A percentile compares a stretch with the other conserved stretches of the same genome.
Conservation (phyloP, 2,888 invertebrate species). For the Drosophila nr. medialis region DNA sequence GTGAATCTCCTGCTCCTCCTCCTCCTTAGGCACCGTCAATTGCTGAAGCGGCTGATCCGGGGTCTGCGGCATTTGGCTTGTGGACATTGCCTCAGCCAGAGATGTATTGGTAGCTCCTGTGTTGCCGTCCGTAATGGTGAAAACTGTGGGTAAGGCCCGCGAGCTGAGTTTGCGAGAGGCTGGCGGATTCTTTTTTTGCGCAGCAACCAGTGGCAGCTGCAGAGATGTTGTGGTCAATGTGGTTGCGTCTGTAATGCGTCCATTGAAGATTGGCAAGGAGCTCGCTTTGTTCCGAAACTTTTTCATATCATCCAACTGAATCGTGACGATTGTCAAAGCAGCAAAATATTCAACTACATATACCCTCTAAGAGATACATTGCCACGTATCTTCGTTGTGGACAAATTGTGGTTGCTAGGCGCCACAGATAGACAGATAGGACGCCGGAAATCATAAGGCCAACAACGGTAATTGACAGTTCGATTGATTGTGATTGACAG, state of each 20-base stretch:
- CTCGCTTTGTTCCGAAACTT: slow-evolving; percentile 81
- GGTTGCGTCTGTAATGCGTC: slow-evolving; percentile 81
- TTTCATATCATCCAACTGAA: slow-evolving; percentile 67
- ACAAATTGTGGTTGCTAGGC: slow-evolving; percentile 68
- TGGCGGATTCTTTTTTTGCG: slow-evolving; percentile 11
- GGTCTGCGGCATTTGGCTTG: slow-evolving; percentile 33
- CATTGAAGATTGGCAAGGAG: slow-evolving; percentile 83
- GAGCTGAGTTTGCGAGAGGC: slow-evolving; percentile 49
- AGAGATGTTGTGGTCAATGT: slow-evolving; percentile 75
- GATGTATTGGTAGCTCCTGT: slow-evolving; percentile 52
- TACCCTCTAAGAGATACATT: slow-evolving; percentile 15
- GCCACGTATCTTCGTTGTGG: slow-evolving; percentile 55
- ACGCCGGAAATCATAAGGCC: not conserved
- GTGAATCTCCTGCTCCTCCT: slow-evolving; percentile 40
- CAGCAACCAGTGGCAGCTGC: slow-evolving; percentile 49
- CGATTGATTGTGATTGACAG: slow-evolving; percentile 11
- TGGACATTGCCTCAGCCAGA: slow-evolving; percentile 63
- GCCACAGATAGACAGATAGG: slow-evolving; percentile 12
- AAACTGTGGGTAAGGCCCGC: slow-evolving; percentile 66
- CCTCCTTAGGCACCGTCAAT: slow-evolving; percentile 51
- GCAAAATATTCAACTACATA: slow-evolving; percentile 30
- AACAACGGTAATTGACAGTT: slow-evolving; percentile 30
- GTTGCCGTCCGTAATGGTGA: slow-evolving; percentile 73
- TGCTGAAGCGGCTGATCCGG: slow-evolving; percentile 40
- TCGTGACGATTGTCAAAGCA: not conserved